These are phyloP conservation scores for Pterostichus niger DNA, from an alignment of 2,888 invertebrate genomes.

Conservation along the genomic window DNA sequence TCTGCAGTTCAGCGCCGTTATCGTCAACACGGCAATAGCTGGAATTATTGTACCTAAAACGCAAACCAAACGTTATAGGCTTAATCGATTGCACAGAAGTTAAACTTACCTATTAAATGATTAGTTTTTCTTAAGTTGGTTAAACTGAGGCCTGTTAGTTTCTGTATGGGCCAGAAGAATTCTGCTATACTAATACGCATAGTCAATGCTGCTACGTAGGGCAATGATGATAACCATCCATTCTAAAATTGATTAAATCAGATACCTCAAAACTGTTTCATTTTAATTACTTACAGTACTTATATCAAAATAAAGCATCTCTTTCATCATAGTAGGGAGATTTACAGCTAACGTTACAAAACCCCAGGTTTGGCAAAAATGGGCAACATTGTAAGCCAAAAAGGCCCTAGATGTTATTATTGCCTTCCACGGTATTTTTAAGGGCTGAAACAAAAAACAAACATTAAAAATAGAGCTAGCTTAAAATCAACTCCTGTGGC, in stretches of 20 bases:
- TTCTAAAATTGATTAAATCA: constrained; percentile 70
- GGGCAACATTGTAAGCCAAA: constrained; percentile 77
- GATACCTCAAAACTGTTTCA: constrained; percentile 11
- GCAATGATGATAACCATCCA: constrained; percentile 73
- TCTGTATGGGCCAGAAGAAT: constrained; percentile 71
- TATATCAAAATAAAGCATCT: constrained; percentile 76
- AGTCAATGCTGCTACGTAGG: constrained; percentile 72
- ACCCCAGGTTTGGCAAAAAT: constrained; percentile 77
- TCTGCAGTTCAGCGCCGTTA: constrained; percentile 73
- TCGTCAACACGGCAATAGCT: constrained; percentile 68
- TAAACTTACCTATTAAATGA: constrained; percentile 72
- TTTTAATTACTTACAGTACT: constrained; percentile 72
- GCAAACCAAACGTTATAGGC: constrained; percentile 6
- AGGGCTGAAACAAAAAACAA: constrained; percentile 70
- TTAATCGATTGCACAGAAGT: neutral
- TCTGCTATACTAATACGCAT: constrained; percentile 71
- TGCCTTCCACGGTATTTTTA: constrained; percentile 77
- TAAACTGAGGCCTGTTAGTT: constrained; percentile 70
- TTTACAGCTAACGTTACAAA: constrained; percentile 74
- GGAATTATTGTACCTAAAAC: constrained; percentile 71
- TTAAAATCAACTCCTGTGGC: neutral
- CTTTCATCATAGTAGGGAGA: constrained; percentile 76
- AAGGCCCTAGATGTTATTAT: constrained; percentile 77
- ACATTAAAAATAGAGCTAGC: neutral
- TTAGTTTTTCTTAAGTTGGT: constrained; percentile 73